Base-by-base conservation (phyloP, 2,797 vertebrate genomes). In the Scomberomorus guttatus region DNA sequence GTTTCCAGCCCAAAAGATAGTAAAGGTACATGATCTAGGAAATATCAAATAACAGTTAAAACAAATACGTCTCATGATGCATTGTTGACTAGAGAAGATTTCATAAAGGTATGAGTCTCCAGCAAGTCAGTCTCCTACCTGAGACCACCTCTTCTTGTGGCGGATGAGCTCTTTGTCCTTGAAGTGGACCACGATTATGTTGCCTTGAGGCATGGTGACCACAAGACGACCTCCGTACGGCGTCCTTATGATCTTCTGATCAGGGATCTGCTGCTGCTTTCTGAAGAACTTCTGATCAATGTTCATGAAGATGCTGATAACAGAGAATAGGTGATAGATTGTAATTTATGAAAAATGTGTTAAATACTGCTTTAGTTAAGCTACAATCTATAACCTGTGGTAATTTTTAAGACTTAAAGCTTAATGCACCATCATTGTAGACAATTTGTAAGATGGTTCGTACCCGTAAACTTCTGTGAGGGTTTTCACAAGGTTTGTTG, bases 131-230 rank as follows among this genome's bases (percentile, higher is more conserved):
- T 57, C 22, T 54, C 57, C 13, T 77, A 95, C 95, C 91, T 95
- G 95, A 32, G 95, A 95, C 95, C 95, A 95, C 75, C 95, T 90
- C 83, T 96, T 96, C 77, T 94, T 95, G 90, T 96, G 93, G 9
- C 95, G 93, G 39, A 95, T 94, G 34, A 77, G 86, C 0, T 87
- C 32, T 73, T 95, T 95, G 84, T 96, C 91, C 68, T 96, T 96
- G 11, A 93, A 89, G 75, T 96, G 95, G 69, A 94, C 82, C 7
- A 89, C 44, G 1, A 95, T 68, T 0, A 46, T 13, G 77, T 95
- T 95, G 18, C 94, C 93, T 0, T 91, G 55, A 27, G 95, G 95
- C 83, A 96, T 93, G 0, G 37, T 87, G 75, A 95, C 68, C 39
- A 90, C 54, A 2, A 96, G 75, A 0, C 94, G 92, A 37, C 94